phyloP scores from a whole-genome alignment of 2,113 vertebrate species.

The Dunckerocampus dactyliophorus region DNA sequence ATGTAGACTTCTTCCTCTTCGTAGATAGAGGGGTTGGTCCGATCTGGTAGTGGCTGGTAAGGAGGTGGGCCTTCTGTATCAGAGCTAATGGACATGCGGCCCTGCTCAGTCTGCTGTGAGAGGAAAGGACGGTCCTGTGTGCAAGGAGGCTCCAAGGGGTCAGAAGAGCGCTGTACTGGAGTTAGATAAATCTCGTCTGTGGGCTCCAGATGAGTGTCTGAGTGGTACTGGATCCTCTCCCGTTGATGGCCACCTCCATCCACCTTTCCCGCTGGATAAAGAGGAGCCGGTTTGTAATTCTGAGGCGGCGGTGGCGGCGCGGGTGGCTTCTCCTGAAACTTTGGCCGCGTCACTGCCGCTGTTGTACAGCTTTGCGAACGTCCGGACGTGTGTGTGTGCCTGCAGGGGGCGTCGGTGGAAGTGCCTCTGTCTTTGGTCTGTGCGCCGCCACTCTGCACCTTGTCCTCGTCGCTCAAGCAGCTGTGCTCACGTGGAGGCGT shows the following conservation, averaged over 20 bases:
- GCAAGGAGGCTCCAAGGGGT: slow-evolving; percentile 66
- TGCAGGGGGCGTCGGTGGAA: slow-evolving; percentile 85
- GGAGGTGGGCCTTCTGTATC: slow-evolving; percentile 83
- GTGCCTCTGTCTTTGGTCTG: slow-evolving; percentile 95
- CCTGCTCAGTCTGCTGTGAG: slow-evolving; percentile 81
- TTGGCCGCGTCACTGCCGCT: slow-evolving; percentile 43
- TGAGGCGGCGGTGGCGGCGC: slow-evolving; percentile 64
- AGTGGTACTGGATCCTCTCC: slow-evolving; percentile 88
- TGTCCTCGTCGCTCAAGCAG: slow-evolving; percentile 93
- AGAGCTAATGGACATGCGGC: slow-evolving; percentile 90
- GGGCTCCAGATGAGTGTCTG: slow-evolving; percentile 84
- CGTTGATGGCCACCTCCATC: slow-evolving; percentile 71
- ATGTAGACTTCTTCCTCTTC: slow-evolving; percentile 85
- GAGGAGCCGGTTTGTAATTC: slow-evolving; percentile 65
- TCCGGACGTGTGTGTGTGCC: slow-evolving; percentile 77
- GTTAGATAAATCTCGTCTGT: slow-evolving; percentile 97
- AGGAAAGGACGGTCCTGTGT: slow-evolving; percentile 75
- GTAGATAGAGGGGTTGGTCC: slow-evolving; percentile 85
- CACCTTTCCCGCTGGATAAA: slow-evolving; percentile 66
- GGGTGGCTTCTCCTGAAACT: slow-evolving; percentile 61
- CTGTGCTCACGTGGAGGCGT: slow-evolving; percentile 86
- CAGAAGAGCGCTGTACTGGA: slow-evolving; percentile 83
- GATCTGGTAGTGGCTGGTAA: slow-evolving; percentile 78
- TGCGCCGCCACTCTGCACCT: slow-evolving; percentile 70
- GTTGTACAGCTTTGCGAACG: slow-evolving; percentile 60